A percentile compares a stretch with the other conserved stretches of the same genome.
Conservation (phyloP, 1,140 invertebrate species). For the Nomia melanderi region DNA sequence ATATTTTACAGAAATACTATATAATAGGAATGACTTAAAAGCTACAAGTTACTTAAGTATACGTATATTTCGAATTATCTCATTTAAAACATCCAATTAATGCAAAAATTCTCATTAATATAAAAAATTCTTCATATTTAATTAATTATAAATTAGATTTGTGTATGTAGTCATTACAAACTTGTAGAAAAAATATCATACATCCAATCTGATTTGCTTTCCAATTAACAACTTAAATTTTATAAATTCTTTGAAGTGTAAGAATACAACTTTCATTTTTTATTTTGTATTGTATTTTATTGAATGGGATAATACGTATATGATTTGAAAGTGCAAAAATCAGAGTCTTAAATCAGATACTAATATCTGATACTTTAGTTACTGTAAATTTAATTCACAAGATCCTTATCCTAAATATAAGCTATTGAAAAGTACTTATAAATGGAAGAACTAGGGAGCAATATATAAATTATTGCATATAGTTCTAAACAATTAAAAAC, state of each 20-base stretch:
- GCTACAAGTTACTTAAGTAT: neutral
- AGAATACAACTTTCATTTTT: too few species aligned
- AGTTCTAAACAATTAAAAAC: neutral
- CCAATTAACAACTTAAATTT: neutral
- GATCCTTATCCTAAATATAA: slow-evolving; percentile 4
- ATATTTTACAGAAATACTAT: slow-evolving; percentile 43
- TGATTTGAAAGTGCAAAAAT: neutral
- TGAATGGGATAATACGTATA: neutral
- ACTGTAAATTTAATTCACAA: slow-evolving; percentile 9
- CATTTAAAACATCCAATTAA: slow-evolving; percentile 5
- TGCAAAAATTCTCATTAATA: neutral
- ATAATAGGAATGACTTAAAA: slow-evolving; percentile 44
- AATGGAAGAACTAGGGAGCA: slow-evolving; percentile 28
- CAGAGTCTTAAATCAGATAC: slow-evolving; percentile 20
- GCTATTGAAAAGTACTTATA: slow-evolving; percentile 5
- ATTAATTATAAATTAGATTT: too few species aligned
- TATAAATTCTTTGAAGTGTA: neutral
- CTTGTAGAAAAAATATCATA: slow-evolving; percentile 7
- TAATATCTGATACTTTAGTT: slow-evolving; percentile 8
- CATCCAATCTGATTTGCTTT: neutral
- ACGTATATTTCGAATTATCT: neutral
- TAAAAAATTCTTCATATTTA: neutral
- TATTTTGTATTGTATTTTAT: neutral
- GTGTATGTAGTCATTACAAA: too few species aligned
- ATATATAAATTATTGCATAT: neutral